Conservation (phyloP, 2,888 invertebrate species). For the Lasioglossum marginatum region DNA sequence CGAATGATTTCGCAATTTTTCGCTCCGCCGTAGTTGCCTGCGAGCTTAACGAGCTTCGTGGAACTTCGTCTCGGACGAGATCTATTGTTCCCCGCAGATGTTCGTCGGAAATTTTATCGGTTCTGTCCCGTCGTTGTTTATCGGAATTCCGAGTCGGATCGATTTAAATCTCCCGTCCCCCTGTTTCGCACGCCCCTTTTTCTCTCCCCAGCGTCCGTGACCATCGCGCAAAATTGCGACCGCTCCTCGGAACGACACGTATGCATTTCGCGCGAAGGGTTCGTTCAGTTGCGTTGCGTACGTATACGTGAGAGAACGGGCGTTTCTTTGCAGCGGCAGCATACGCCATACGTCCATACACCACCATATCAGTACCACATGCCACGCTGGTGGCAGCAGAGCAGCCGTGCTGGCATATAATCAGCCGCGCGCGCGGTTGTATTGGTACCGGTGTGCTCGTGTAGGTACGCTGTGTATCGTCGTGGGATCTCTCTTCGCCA, state of each 20-base stretch:
- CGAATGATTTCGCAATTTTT: conserved; percentile 58
- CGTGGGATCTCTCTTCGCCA: conserved; percentile 63
- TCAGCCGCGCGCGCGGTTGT: conserved; percentile 31
- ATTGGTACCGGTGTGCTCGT: conserved; percentile 37
- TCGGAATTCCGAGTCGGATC: neutral
- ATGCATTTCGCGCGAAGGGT: conserved; percentile 35
- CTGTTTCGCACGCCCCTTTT: conserved; percentile 9
- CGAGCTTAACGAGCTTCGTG: conserved; percentile 46
- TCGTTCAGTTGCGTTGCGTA: neutral
- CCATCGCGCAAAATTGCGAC: conserved; percentile 39
- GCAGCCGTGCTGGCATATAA: conserved; percentile 53
- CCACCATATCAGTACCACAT: conserved; percentile 24
- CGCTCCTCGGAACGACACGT: conserved; percentile 44
- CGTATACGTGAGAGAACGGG: conserved; percentile 24
- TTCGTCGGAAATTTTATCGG: neutral
- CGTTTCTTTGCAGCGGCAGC: conserved; percentile 34
- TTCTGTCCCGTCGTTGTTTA: neutral
- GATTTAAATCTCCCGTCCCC: neutral
- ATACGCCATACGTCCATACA: conserved; percentile 25
- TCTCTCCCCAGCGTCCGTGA: conserved; percentile 21
- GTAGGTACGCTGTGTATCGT: conserved; percentile 45
- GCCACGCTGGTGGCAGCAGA: conserved; percentile 36
- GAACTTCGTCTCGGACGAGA: neutral
- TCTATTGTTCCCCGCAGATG: neutral
- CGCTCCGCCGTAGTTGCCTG: neutral